A percentile compares a stretch with the other conserved stretches of the same genome.
These are phyloP conservation scores for Poecilia picta DNA, from an alignment of 2,797 vertebrate species.

Conservation along the genomic window DNA sequence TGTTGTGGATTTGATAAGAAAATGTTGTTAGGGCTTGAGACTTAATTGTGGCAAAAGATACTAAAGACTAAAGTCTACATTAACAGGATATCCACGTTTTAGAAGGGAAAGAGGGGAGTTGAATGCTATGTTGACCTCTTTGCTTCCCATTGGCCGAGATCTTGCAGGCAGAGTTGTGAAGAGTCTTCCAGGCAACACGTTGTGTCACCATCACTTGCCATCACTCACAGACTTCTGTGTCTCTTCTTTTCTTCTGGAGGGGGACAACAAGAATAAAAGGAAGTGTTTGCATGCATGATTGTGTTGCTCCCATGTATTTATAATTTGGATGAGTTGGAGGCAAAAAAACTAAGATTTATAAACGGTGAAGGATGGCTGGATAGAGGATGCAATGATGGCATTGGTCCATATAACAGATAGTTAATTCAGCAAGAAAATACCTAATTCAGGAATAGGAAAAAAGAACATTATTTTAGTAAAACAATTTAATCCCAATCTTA, in stretches of 20 bases:
- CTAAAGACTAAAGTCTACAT: background rate
- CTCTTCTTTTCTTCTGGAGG: background rate
- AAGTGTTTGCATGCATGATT: background rate
- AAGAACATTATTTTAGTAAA: background rate
- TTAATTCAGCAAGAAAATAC: background rate
- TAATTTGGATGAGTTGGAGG: conserved; percentile 18
- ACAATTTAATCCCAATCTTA: background rate
- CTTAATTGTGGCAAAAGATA: background rate
- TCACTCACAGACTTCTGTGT: conserved; percentile 50
- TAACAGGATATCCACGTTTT: background rate
- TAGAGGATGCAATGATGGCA: background rate
- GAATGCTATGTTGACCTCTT: background rate
- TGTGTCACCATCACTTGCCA: conserved; percentile 76
- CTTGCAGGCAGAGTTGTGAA: conserved; percentile 55
- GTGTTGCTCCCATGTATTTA: background rate
- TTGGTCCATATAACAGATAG: background rate
- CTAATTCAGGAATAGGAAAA: background rate
- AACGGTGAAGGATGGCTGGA: background rate
- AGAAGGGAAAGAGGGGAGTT: background rate
- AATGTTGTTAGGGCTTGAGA: background rate
- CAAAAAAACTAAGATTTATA: background rate
- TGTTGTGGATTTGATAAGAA: background rate
- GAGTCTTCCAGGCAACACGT: conserved; percentile 70
- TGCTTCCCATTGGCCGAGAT: background rate
- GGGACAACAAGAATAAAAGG: background rate